These are phyloP conservation scores for Megalops atlanticus DNA, from an alignment of 2,113 vertebrate genomes.

Conservation along the genomic window DNA sequence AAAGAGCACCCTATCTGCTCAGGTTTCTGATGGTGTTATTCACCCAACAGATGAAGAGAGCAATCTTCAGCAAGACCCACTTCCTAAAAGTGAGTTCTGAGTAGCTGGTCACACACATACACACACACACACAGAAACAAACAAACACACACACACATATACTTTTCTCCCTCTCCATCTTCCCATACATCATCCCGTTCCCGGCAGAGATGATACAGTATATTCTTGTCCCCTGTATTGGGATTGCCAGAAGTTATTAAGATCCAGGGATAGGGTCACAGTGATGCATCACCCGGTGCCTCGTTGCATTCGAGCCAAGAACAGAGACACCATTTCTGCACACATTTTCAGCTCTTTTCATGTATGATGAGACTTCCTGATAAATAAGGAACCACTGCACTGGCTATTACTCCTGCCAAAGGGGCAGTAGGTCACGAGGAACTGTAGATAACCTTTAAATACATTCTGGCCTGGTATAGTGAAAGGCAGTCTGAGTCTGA, in stretches of 20 bases:
- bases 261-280: conserved; percentile 52
- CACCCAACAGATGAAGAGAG: no score
- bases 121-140: not conserved
- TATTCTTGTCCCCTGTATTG: conserved; percentile 43
- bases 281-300: conserved; percentile 54
- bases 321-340: conserved; percentile 38
- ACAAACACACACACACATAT: conserved; percentile 25
- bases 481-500: not conserved
- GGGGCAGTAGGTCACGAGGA: conserved; percentile 37
- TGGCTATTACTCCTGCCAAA: conserved; percentile 59
- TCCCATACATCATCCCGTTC: conserved; percentile 54
- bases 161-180: conserved; percentile 32
- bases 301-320: conserved; percentile 22
- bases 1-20: no score
- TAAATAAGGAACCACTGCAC: conserved; percentile 51
- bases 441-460: conserved; percentile 47
- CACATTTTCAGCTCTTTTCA: conserved; percentile 65
- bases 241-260: conserved; percentile 58
- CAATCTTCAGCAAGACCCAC: no score
- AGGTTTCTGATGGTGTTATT: no score
- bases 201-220: conserved; percentile 18
- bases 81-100: no score
- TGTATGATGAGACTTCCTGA: conserved; percentile 58
- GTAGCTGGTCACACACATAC: no score
- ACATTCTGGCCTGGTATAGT: conserved; percentile 48